Percentiles rank a stretch among this genome's conserved stretches.
phyloP scores from a whole-genome alignment of 2,888 invertebrate species.

The Megamerina dolium region DNA sequence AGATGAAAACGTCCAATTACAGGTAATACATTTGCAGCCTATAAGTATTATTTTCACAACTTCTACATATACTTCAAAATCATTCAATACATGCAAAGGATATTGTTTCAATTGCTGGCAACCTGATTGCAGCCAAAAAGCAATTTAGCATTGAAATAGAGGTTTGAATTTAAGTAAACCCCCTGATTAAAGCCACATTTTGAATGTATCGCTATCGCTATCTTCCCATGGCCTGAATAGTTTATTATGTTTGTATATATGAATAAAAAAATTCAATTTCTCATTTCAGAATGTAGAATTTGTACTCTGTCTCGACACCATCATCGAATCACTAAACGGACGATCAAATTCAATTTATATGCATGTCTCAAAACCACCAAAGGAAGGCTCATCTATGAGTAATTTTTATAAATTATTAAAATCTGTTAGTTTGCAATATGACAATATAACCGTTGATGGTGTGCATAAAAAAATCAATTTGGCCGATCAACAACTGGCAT shows the following conservation, averaged over 20 bases:
- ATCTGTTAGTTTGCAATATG: slow-evolving; percentile 51
- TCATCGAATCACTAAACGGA: slow-evolving; percentile 55
- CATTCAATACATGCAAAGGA: too few relatives aligned
- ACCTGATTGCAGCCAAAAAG: slow-evolving; percentile 24
- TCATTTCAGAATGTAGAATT: slow-evolving; percentile 85
- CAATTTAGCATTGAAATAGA: slow-evolving; percentile 19
- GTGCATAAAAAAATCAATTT: slow-evolving; percentile 95
- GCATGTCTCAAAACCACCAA: slow-evolving; percentile 95
- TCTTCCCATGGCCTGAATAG: too few relatives aligned
- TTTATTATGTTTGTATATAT: too few relatives aligned
- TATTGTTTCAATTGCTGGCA: slow-evolving; percentile 29
- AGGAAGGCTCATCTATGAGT: slow-evolving; percentile 71
- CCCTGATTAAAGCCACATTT: too few relatives aligned
- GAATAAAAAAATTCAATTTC: too few relatives aligned
- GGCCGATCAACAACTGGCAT: slow-evolving; percentile 83
- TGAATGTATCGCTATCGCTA: too few relatives aligned
- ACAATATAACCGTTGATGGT: slow-evolving; percentile 56
- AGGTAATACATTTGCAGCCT: too few relatives aligned
- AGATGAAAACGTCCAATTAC: slow-evolving; percentile 60
- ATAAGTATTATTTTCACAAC: too few relatives aligned
- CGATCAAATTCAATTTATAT: slow-evolving; percentile 52
- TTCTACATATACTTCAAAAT: too few relatives aligned
- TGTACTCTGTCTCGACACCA: slow-evolving; percentile 82
- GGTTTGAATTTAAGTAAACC: too few relatives aligned
- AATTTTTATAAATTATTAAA: slow-evolving; percentile 62